A percentile compares a stretch with the other conserved stretches of the same genome.
Conservation (phyloP, 2,888 invertebrate species). For the Brassicogethes aeneus region DNA sequence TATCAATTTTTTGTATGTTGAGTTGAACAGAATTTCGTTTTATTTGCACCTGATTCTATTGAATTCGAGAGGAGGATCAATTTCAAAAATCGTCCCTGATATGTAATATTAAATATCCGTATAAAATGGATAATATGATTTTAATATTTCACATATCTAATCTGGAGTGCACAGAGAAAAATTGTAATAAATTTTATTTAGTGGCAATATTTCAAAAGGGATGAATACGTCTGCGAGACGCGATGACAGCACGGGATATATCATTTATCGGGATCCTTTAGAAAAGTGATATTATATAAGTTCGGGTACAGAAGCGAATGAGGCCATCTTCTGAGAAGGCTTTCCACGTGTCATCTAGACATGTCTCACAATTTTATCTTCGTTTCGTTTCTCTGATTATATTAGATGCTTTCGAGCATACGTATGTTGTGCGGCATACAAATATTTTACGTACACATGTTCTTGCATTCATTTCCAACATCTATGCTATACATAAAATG, state of each 20-base stretch:
- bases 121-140: conserved; percentile 29
- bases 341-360: conserved; percentile 17
- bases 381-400: neutral
- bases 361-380: neutral
- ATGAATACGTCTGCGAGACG: conserved; percentile 36
- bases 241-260: conserved; percentile 38
- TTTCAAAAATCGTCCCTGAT: neutral
- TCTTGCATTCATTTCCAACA: neutral
- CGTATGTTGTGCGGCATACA: neutral
- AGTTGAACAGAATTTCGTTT: too few relatives aligned
- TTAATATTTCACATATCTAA: conserved; percentile 39
- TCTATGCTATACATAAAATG: neutral
- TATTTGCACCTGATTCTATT: too few relatives aligned
- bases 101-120: conserved; percentile 5
- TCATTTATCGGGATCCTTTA: conserved; percentile 38
- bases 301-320: conserved; percentile 15
- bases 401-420: too few relatives aligned
- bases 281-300: conserved; percentile 32
- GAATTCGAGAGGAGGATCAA: neutral
- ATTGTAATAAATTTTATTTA: conserved; percentile 36
- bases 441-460: neutral
- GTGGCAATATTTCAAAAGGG: conserved; percentile 40
- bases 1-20: too few relatives aligned
- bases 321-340: conserved; percentile 10
- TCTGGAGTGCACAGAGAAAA: conserved; percentile 36